Evolutionary conservation across 2,888 invertebrate genomes (phyloP).

Genomic region (Drosophila tanythrix): DNA sequence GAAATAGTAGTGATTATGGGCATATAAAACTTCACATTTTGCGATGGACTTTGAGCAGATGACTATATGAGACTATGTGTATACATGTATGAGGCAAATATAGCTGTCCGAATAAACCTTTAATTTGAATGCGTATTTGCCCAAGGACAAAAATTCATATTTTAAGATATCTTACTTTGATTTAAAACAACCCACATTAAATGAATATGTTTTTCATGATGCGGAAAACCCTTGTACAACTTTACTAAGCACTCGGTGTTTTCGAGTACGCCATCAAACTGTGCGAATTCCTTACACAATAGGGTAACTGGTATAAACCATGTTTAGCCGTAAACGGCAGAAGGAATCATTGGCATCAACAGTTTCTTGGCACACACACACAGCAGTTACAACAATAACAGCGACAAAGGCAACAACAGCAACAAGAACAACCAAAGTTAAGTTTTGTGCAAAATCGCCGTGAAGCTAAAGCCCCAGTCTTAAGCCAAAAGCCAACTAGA

Average conservation of each 20-base stretch:
- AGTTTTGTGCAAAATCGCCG: conserved; percentile 63
- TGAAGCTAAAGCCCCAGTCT: conserved; percentile 73
- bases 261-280: conserved; percentile 14
- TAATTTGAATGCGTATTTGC: not conserved
- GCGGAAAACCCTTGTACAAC: conserved; percentile 1
- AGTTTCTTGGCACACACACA: conserved; percentile 27
- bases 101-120: not conserved
- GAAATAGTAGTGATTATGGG: conserved; percentile 57
- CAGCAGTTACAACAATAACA: conserved; percentile 7
- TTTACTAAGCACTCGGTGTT: conserved; percentile 5
- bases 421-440: conserved; percentile 42
- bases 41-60: conserved; percentile 34
- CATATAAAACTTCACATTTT: conserved; percentile 44
- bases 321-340: conserved; percentile 39
- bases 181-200: not conserved
- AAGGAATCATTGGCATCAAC: conserved; percentile 36
- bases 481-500: conserved; percentile 78
- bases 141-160: not conserved
- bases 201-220: conserved; percentile 4
- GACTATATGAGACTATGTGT: conserved; percentile 1
- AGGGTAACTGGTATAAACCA: conserved; percentile 18
- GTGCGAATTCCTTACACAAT: conserved; percentile 21
- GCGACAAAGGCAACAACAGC: not conserved
- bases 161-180: not conserved
- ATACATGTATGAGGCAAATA: not conserved